A percentile compares a stretch with the other conserved stretches of the same genome.
Conservation (phyloP, 2,113 vertebrate genomes). For the Diphyllodes magnificus region DNA sequence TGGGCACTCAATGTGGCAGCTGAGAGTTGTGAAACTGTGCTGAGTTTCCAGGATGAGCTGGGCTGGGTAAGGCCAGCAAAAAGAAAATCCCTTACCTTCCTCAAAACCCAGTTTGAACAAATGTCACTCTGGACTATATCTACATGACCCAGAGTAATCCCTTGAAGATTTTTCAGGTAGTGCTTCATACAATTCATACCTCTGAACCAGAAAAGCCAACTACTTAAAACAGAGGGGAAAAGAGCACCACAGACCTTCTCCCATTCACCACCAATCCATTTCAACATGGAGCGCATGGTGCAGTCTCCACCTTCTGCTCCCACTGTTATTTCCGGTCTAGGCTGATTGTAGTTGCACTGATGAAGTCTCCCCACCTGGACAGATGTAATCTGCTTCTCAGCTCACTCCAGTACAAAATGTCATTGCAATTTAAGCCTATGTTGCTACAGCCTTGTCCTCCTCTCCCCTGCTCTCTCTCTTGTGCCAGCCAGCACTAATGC, state of each 20-base stretch:
- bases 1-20: neutral
- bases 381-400: neutral
- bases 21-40: neutral
- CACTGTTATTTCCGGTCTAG: neutral
- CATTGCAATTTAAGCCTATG: neutral
- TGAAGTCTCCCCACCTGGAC: neutral
- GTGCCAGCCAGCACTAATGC: neutral
- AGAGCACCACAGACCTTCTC: neutral
- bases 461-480: neutral
- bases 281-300: accelerated
- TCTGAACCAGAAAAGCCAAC: neutral
- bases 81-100: neutral
- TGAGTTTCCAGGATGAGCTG: neutral
- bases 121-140: neutral
- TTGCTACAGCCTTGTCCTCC: neutral
- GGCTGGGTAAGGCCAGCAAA: neutral
- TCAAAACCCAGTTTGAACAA: neutral
- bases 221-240: neutral
- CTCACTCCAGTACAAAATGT: neutral
- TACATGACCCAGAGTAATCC: neutral
- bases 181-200: neutral
- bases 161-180: neutral
- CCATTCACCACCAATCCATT: neutral
- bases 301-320: neutral
- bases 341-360: neutral